These are phyloP conservation scores for Heliconius sara DNA, from an alignment of 2,888 invertebrate genomes.

Conservation along the genomic window DNA sequence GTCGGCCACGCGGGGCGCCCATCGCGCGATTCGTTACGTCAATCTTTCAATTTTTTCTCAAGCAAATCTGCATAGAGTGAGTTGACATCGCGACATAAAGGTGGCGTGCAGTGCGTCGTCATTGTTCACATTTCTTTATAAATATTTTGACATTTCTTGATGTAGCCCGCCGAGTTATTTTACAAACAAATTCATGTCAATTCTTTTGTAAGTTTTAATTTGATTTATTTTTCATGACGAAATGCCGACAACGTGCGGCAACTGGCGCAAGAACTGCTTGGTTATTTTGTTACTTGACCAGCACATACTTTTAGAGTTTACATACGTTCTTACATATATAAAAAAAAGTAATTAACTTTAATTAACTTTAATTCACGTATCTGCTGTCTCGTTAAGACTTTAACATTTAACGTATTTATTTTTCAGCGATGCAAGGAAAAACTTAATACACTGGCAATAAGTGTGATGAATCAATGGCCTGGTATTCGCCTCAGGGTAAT, in stretches of 20 bases:
- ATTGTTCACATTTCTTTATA: constrained; percentile 82
- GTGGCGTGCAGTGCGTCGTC: constrained; percentile 68
- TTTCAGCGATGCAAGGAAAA: constrained; percentile 98
- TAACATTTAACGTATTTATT: constrained; percentile 37
- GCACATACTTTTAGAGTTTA: constrained; percentile 74
- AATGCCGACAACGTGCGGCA: constrained; percentile 72
- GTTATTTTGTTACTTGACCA: constrained; percentile 77
- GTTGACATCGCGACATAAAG: constrained; percentile 78
- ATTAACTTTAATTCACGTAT: neutral
- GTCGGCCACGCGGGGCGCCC: constrained; percentile 74
- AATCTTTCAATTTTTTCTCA: constrained; percentile 76
- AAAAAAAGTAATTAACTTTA: neutral
- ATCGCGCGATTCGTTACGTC: constrained; percentile 80
- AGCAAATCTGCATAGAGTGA: constrained; percentile 80
- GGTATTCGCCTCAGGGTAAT: constrained; percentile 96
- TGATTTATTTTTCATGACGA: constrained; percentile 81
- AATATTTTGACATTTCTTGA: constrained; percentile 84
- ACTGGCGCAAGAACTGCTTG: constrained; percentile 70
- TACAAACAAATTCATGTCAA: constrained; percentile 78
- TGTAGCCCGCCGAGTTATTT: constrained; percentile 75
- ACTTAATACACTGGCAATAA: constrained; percentile 95
- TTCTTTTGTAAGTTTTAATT: constrained; percentile 80
- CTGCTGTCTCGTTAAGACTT: neutral
- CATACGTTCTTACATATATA: constrained; percentile 59
- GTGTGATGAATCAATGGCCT: constrained; percentile 99